Evolutionary conservation across 1,140 invertebrate species (phyloP).

Genomic region (Ips typographus): DNA sequence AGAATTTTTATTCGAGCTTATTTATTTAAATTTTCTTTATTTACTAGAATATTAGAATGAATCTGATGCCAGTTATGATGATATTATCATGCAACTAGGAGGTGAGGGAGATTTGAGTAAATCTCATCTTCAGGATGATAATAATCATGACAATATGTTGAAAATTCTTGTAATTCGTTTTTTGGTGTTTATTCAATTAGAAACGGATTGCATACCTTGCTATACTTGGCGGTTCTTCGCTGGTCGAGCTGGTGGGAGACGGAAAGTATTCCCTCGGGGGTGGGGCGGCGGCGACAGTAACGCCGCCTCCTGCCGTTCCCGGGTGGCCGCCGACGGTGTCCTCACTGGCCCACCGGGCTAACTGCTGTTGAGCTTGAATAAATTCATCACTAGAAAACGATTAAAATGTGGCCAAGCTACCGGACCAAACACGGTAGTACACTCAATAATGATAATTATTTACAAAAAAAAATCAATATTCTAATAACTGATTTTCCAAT

Average conservation of each 20-base stretch:
- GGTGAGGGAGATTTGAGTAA: no score
- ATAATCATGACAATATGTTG: no score
- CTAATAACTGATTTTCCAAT: no score
- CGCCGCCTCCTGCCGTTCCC: slow-evolving; percentile 46
- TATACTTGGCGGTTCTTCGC: slow-evolving; percentile 53
- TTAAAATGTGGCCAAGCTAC: slow-evolving; percentile 54
- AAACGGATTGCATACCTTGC: slow-evolving; percentile 28
- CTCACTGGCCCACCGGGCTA: slow-evolving; percentile 89
- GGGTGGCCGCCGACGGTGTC: slow-evolving; percentile 64
- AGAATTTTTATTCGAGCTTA: no score
- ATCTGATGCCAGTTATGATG: no score
- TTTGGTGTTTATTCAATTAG: not conserved
- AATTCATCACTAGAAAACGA: slow-evolving; percentile 90
- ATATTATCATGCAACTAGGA: no score
- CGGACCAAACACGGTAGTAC: slow-evolving; percentile 37
- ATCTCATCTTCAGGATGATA: no score
- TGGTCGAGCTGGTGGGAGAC: slow-evolving; percentile 51
- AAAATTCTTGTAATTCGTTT: not conserved
- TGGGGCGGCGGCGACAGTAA: slow-evolving; percentile 47
- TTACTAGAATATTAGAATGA: no score
- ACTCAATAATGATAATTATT: not conserved
- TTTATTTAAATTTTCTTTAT: no score
- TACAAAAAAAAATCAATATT: no score
- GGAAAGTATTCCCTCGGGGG: slow-evolving; percentile 56
- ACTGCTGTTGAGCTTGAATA: slow-evolving; percentile 90